Evolutionary conservation across 2,797 vertebrate species (phyloP).

Genomic region (Novumbra hubbsi): DNA sequence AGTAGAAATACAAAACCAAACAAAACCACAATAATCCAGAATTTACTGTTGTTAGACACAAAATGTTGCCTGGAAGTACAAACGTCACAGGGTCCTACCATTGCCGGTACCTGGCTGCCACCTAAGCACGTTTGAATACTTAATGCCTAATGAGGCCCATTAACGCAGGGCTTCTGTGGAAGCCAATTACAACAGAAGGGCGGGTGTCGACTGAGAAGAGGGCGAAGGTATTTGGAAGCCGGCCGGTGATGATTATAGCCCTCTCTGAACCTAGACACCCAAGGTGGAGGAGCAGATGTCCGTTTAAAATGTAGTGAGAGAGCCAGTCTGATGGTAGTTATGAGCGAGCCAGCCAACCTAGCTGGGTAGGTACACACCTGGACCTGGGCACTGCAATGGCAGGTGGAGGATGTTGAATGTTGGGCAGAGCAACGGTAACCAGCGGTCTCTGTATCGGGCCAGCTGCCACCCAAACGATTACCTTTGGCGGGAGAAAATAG

Average conservation of each 20-base stretch:
- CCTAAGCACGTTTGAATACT: neutral
- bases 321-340: too few species aligned
- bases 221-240: constrained; percentile 13
- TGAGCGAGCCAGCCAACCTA: neutral
- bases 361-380: constrained; percentile 35
- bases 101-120: neutral
- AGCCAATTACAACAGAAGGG: constrained; percentile 1
- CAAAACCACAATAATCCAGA: neutral
- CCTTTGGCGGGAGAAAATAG: neutral
- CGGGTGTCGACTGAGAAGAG: constrained; percentile 17
- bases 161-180: neutral
- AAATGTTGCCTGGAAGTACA: too few species aligned
- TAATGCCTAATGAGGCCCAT: neutral
- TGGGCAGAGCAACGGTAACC: constrained; percentile 5
- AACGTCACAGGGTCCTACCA: neutral
- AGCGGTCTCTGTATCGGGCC: constrained; percentile 22
- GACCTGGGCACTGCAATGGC: constrained; percentile 5
- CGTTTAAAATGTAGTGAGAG: constrained; percentile 1
- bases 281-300: constrained; percentile 34
- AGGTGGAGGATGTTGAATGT: constrained; percentile 1
- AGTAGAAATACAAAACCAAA: neutral
- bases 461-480: constrained; percentile 13
- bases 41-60: too few species aligned
- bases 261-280: constrained; percentile 22
- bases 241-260: constrained; percentile 23